Evolutionary conservation across 2,113 vertebrate species (phyloP).

Genomic region (Amazona vittata): DNA sequence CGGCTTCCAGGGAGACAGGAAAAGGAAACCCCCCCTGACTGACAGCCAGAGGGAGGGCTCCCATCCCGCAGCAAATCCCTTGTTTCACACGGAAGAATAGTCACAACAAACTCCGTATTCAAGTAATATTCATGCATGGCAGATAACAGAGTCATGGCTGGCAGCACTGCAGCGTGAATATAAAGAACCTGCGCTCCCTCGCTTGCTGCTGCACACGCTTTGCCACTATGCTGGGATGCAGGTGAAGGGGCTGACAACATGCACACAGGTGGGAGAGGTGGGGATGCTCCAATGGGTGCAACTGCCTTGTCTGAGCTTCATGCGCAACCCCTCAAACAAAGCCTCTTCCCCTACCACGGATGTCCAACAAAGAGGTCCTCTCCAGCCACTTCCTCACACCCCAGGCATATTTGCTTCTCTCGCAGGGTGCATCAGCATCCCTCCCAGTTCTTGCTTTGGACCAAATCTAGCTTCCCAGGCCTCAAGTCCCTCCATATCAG

Average conservation of each 20-base stretch:
- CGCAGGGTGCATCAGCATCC: not conserved
- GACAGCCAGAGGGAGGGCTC: constrained; percentile 62
- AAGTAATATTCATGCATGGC: constrained; percentile 52
- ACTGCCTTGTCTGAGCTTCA: not conserved
- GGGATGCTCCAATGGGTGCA: not conserved
- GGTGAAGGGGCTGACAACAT: not conserved
- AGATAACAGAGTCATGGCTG: constrained; percentile 60
- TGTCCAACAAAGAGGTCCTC: not conserved
- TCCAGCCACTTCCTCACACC: not conserved
- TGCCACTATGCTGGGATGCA: rapidly evolving
- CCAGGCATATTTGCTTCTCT: not conserved
- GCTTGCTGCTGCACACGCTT: not conserved
- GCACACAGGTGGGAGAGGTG: rapidly evolving
- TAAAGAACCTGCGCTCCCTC: constrained; percentile 2
- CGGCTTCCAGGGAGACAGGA: constrained; percentile 50
- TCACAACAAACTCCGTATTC: constrained; percentile 53
- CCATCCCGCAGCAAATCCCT: constrained; percentile 61
- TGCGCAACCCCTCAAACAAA: rapidly evolving
- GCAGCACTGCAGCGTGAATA: constrained; percentile 48
- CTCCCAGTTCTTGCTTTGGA: not conserved
- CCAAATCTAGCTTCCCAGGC: not conserved
- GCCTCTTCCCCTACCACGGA: not conserved
- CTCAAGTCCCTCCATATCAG: not conserved
- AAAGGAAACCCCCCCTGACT: constrained; percentile 64
- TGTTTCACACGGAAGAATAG: constrained; percentile 53